Percentiles rank a stretch among this genome's conserved stretches.
Evolutionary conservation across 2,113 vertebrate species (phyloP).

Genomic region (Channa argus): DNA sequence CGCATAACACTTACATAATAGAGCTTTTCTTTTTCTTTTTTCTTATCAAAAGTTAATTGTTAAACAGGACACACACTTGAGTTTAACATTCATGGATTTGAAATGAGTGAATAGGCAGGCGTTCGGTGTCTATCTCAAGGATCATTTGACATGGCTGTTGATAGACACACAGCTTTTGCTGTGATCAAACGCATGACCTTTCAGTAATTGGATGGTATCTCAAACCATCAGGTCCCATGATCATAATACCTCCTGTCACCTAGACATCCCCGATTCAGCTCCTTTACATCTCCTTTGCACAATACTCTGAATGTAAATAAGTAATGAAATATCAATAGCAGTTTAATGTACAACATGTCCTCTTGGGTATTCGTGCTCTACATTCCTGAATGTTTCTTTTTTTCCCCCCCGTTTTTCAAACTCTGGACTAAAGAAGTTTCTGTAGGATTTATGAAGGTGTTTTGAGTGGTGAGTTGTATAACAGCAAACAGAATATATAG

Average conservation of each 20-base stretch:
- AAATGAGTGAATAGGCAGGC: conserved; percentile 21
- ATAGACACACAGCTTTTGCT: conserved; percentile 58
- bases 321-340: not conserved
- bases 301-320: not conserved
- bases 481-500: not conserved
- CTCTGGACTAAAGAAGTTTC: conserved; percentile 6
- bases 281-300: not conserved
- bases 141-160: conserved; percentile 51
- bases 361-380: not conserved
- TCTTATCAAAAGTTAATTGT: conserved; percentile 23
- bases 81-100: conserved; percentile 42
- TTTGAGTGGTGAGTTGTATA: conserved; percentile 4
- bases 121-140: conserved; percentile 55
- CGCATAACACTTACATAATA: not conserved
- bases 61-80: not conserved
- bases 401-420: not conserved
- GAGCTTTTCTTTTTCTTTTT: not conserved
- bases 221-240: conserved; percentile 40
- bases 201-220: conserved; percentile 66
- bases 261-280: not conserved
- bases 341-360: not conserved
- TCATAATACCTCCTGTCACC: conserved; percentile 9
- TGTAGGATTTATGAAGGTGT: not conserved
- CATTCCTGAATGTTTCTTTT: not conserved
- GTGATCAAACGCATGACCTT: conserved; percentile 68